Base-by-base conservation (phyloP, 2,888 invertebrate species). In the Drosophila formosana region DNA sequence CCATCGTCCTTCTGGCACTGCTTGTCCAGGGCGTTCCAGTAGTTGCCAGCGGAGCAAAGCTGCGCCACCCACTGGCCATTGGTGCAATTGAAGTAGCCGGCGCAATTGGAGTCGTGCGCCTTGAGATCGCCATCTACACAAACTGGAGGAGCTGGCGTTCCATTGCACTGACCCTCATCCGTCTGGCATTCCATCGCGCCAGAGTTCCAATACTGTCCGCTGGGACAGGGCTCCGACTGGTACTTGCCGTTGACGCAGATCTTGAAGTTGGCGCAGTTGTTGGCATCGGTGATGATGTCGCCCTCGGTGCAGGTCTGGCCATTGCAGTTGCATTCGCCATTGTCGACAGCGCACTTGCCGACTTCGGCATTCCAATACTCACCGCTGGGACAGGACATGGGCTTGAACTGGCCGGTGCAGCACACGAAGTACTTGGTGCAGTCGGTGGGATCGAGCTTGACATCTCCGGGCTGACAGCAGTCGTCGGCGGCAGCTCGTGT, bases 391-490 rank as follows among this genome's bases (percentile, higher is more conserved):
- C 80, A 80, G 0, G 71, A 30, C 51, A 66, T 66, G 0, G 23
- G 56, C 1, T 74, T 64, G 30, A 77, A 79, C 25, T 72, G 13
- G 1, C 76, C 82, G 2, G 46, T 62, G 7, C 63, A 69, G 25
- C 80, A 80, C 6, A 7, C 39, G 18, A 43, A 74, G 13, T 79
- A 80, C 45, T 57, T 64, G 4, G 68, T 60, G 28, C 82, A 82
- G 32, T 80, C 75, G 18, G 49, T 8, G 2, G 7, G 4, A 30
- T 77, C 62, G 8, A 41, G 13, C 9, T 68, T 66, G 5, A 52
- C 70, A 0, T 77, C 74, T 1, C 80, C 77, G 1, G 28, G 41
- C 13, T 63, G 6, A n/a, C 78, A 79, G 37, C 72, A 67, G 53
- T 68, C 68, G 4, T 46, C 63, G 5, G 58, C 50, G 5, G 37